Conservation (phyloP, 2,888 invertebrate species). For the Scaptodrosophila latifasciaeformis region DNA sequence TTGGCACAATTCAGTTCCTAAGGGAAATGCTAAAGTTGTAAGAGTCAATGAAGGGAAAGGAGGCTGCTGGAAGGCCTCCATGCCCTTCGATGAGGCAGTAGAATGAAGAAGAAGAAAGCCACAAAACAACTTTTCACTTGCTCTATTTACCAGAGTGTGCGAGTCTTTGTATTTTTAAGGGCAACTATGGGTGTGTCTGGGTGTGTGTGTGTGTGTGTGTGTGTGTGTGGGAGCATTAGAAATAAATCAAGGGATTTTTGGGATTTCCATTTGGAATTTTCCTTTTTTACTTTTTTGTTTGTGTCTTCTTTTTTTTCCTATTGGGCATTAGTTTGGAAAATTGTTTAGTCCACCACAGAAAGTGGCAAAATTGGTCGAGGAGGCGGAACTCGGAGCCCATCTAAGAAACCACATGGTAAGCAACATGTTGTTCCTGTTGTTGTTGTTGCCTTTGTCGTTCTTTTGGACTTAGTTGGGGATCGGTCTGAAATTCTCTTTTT, state of each 20-base stretch:
- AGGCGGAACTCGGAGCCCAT: neutral
- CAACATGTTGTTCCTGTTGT: constrained; percentile 54
- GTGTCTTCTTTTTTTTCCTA: constrained; percentile 7
- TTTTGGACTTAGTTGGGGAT: constrained; percentile 3
- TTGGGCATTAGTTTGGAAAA: constrained; percentile 60
- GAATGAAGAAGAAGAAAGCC: no score
- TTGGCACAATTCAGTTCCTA: constrained; percentile 65
- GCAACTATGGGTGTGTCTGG: neutral
- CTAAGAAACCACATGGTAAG: constrained; percentile 23
- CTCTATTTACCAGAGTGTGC: constrained; percentile 53
- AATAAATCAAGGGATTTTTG: constrained; percentile 68
- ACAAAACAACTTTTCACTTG: constrained; percentile 49
- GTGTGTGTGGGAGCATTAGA: constrained; percentile 42
- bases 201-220: neutral
- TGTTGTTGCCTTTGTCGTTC: constrained; percentile 4
- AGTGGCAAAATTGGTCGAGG: constrained; percentile 13
- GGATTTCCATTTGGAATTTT: constrained; percentile 51
- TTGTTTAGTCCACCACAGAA: constrained; percentile 58
- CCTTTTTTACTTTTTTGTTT: constrained; percentile 15
- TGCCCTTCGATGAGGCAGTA: no score
- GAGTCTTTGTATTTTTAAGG: neutral
- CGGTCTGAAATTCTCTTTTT: neutral
- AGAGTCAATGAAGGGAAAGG: neutral
- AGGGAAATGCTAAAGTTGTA: constrained; percentile 51
- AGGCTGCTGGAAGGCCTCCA: no score